Evolutionary conservation across 2,797 vertebrate genomes (phyloP).

Genomic region (Lepilemur septentrionalis): DNA sequence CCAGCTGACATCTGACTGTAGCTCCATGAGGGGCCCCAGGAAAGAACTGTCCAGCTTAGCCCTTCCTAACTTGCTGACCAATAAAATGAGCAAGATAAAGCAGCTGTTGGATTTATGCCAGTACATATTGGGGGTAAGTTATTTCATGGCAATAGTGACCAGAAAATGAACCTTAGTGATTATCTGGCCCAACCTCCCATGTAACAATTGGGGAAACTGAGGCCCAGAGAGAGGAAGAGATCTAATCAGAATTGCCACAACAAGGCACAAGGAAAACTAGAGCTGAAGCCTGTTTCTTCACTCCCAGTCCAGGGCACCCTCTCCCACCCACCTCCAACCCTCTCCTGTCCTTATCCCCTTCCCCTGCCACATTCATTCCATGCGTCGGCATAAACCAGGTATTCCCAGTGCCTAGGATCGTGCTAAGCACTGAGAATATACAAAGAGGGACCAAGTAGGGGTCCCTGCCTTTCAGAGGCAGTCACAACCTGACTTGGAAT

Average conservation of each 20-base stretch:
- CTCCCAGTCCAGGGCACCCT: neutral
- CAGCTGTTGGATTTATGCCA: neutral
- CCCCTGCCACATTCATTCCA: neutral
- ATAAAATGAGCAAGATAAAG: neutral
- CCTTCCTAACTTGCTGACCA: neutral
- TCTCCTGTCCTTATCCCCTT: neutral
- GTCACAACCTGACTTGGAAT: neutral
- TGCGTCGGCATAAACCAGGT: neutral
- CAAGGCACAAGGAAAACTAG: neutral
- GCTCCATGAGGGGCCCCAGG: neutral
- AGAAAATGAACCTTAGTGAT: neutral
- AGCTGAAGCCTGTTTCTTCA: neutral
- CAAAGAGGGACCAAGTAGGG: neutral
- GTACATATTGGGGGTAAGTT: neutral
- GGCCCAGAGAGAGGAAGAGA: neutral
- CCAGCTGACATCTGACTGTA: neutral
- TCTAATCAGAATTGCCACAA: neutral
- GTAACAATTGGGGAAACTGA: neutral
- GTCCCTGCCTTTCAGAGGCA: neutral
- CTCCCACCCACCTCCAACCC: too few species aligned
- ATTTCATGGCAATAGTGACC: neutral
- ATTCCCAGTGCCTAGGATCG: neutral
- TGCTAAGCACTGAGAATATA: neutral
- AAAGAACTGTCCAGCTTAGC: neutral
- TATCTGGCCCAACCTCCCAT: neutral